Percentiles rank a stretch among this genome's conserved stretches.
Evolutionary conservation across 1,140 invertebrate species (phyloP).

Genomic region (Drosophila nigrodunni): DNA sequence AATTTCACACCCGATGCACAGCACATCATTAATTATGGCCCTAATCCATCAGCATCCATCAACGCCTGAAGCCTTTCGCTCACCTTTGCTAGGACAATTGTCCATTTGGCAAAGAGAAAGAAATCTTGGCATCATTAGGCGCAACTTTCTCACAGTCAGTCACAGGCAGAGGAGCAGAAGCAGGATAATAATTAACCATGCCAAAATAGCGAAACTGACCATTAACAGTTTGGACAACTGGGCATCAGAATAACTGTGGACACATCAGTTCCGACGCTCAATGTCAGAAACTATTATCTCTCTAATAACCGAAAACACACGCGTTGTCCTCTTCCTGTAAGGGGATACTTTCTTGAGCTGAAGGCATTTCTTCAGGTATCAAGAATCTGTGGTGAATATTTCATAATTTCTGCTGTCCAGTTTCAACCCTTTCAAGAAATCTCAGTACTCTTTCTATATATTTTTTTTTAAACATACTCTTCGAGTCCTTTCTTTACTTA

Average conservation of each 20-base stretch:
- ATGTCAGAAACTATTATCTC: conserved; percentile 78
- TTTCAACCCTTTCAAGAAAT: conserved; percentile 62
- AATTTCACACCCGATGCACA: conserved; percentile 43
- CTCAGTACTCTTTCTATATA: conserved; percentile 44
- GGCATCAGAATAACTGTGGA: background rate
- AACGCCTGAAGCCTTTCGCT: conserved; percentile 58
- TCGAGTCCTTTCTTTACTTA: conserved; percentile 67
- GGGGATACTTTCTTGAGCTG: conserved; percentile 66
- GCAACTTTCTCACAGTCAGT: conserved; percentile 75
- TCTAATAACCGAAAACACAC: conserved; percentile 84
- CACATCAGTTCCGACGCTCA: conserved; percentile 44
- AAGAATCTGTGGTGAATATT: conserved; percentile 39
- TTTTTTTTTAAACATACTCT: conserved; percentile 25
- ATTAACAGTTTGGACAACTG: conserved; percentile 53
- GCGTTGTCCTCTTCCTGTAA: conserved; percentile 73
- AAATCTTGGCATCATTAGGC: conserved; percentile 41
- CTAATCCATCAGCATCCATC: conserved; percentile 82
- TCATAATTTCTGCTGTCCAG: conserved; percentile 62
- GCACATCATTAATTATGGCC: conserved; percentile 76
- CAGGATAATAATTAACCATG: conserved; percentile 81
- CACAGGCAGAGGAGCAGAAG: conserved; percentile 5
- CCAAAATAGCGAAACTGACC: conserved; percentile 82
- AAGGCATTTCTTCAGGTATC: conserved; percentile 47
- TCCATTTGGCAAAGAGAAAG: conserved; percentile 11
- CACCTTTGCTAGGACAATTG: conserved; percentile 37